Percentiles rank a stretch among this genome's conserved stretches.
Evolutionary conservation across 2,888 invertebrate species (phyloP).

Genomic region (Cyclophora punctaria): DNA sequence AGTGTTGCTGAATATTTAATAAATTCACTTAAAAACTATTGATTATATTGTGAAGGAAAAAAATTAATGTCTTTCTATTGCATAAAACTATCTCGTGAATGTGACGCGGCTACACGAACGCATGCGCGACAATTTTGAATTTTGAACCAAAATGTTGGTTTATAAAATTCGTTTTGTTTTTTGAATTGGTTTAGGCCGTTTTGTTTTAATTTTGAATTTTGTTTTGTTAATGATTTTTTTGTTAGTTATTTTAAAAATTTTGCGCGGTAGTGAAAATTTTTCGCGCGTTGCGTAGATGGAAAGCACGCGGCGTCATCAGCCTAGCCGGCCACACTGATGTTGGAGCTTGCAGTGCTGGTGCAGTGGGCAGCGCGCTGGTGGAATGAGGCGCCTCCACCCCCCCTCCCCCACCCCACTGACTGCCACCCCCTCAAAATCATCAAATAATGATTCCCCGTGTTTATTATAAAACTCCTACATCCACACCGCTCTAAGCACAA

Average conservation of each 20-base stretch:
- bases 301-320: constrained; percentile 68
- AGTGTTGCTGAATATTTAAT: constrained; percentile 71
- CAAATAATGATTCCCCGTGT: constrained; percentile 73
- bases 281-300: constrained; percentile 71
- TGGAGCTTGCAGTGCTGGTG: constrained; percentile 60
- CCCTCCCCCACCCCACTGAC: constrained; percentile 52
- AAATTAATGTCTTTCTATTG: constrained; percentile 68
- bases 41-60: constrained; percentile 57
- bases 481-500: background rate
- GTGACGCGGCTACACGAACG: constrained; percentile 62
- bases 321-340: constrained; percentile 72
- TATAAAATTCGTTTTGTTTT: constrained; percentile 53
- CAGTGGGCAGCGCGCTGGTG: constrained; percentile 37
- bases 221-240: constrained; percentile 23
- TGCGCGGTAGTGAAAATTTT: constrained; percentile 44
- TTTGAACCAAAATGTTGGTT: constrained; percentile 55
- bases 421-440: constrained; percentile 66
- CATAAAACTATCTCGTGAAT: constrained; percentile 70
- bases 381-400: constrained; percentile 41
- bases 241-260: constrained; percentile 24
- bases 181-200: constrained; percentile 38
- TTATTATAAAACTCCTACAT: constrained; percentile 57
- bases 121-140: constrained; percentile 69
- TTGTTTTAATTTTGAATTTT: constrained; percentile 23
- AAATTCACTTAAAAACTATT: constrained; percentile 69